Base-by-base conservation (phyloP, 2,113 vertebrate genomes). In the Gobius niger region DNA sequence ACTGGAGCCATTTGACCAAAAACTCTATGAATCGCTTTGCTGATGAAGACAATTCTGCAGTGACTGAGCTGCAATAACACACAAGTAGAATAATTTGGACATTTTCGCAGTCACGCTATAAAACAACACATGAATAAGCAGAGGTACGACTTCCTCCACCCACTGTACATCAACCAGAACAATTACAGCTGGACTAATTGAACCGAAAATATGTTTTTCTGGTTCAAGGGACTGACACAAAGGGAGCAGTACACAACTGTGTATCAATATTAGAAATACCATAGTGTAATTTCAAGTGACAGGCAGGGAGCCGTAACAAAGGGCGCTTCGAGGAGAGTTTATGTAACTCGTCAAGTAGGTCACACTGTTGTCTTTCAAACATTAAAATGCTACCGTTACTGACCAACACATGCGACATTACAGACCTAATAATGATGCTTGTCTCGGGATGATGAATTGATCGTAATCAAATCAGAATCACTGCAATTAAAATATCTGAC, bases 261-360 rank as follows among this genome's bases (percentile, higher is more conserved):
- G 15, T 6, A 4, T 40, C 50, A 66, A 47, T 63, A 44, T 54
- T 9, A 24, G 41, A 47, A 47, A 44, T 3, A 34, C 15, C 14
- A 6, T 51, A 41, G 34, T 65, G 60, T 61, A 67, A 68, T 68
- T 13, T 47, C 53, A 75, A 60, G 72, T 62, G 72, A 73, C 72
- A 72, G 49, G 6, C 15, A 42, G 40, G 42, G 40, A 60, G 57
- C 57, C 42, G 4, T 60, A 60, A 60, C 57, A 60, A 60, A 60
- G 57, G 44, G n/a, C 12, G 7, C 9, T 65, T 61, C 13, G 13
- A 9, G 63, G 59, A 44, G 9, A 24, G 18, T 12, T 80, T 75
- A 72, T 13, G 18, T 65, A 73, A 80, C 66, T 63, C n/a, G 41
- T 59, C 63, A 72, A 44, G 46, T 51, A 70, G 67, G 69, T 71